Base-by-base conservation (phyloP, 2,888 invertebrate genomes). In the Phania funesta region DNA sequence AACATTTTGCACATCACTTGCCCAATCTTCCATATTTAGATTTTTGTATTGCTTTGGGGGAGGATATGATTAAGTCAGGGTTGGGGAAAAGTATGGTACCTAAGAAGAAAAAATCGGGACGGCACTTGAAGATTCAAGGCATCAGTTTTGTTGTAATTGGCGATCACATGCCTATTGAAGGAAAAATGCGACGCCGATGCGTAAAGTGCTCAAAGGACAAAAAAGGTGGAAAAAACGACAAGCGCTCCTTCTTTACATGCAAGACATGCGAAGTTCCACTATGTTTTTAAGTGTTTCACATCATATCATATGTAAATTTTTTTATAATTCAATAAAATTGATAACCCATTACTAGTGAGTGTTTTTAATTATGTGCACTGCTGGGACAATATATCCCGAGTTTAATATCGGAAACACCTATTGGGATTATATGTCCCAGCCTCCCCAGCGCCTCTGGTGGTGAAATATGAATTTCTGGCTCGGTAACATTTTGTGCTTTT, bases 181-280 rank as follows among this genome's bases (percentile, higher is more conserved):
- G 76, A 32, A 76, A 54, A 58, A 52, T 18, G 26, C 65, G 75
- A 46, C 65, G 56, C 56, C 35, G 75, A 75, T 75, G 64, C 58
- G 75, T 75, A 65, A 75, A 75, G 35, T 75, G 65, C 56, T 74
- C 44, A 44, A 74, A 29, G 44, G 52, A 41, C 13, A 60, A 71
- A 38, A 76, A 32, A 56, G 48, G 76, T 6, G 35, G 68, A 11
- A 58, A 77, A 65, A 76, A 76, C 44, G 56, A 76, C 52, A 67
- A 67, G 18, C 24, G 60, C 16, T 67, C 58, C 11, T 62, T 68
- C 56, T 56, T 56, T 56, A 56, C 35, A 32, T 35, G 56, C 35
- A 56, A 56, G 56, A 26, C 48, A 58, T 65, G 56, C 60, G 67
- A 76, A 58, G 67, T 68, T 35, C 68, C 58, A 46, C 50, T 75